These are phyloP conservation scores for Melopsittacus undulatus DNA, from an alignment of 2,797 vertebrate species.

Conservation along the genomic window DNA sequence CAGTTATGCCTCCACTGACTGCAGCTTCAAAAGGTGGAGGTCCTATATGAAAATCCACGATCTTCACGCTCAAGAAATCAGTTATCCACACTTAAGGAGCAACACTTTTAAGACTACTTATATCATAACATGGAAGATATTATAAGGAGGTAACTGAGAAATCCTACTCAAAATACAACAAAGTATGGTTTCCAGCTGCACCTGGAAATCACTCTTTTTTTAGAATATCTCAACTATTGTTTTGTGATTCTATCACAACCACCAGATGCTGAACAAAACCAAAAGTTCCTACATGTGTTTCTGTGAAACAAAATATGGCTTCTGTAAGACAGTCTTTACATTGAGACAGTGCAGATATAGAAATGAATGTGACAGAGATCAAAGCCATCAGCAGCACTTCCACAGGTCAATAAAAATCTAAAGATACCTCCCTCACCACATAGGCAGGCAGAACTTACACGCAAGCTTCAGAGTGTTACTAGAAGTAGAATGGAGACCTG, in stretches of 20 bases:
- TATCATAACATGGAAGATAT: rapidly evolving
- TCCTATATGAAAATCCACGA: not conserved
- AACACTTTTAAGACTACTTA: not conserved
- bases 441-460: not conserved
- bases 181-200: not conserved
- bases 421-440: not conserved
- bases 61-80: not conserved
- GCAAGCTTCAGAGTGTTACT: not conserved
- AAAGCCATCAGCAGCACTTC: not conserved
- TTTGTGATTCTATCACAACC: not conserved
- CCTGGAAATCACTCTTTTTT: not conserved
- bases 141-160: not conserved
- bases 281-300: not conserved
- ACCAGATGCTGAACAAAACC: not conserved
- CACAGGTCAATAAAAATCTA: not conserved
- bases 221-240: not conserved
- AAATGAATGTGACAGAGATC: not conserved
- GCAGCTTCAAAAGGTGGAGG: not conserved
- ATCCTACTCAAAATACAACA: not conserved
- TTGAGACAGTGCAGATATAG: not conserved
- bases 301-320: not conserved
- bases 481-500: not conserved
- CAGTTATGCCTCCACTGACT: not conserved
- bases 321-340: not conserved
- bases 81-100: not conserved